phyloP scores from a whole-genome alignment of 1,140 invertebrate genomes.

The Sycophaga agraensis region DNA sequence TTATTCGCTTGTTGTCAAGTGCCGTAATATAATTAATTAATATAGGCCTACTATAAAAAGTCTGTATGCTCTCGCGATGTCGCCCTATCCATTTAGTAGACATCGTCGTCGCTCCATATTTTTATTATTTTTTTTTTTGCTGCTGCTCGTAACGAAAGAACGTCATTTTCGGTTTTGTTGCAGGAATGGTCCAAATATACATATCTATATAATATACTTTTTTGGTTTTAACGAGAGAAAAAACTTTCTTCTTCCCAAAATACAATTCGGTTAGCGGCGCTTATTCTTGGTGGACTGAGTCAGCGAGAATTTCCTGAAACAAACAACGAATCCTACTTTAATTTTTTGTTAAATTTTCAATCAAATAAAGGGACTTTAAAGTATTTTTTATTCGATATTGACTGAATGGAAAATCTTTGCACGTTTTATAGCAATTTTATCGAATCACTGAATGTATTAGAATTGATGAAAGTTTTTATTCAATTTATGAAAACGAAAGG shows the following conservation, averaged over 20 bases:
- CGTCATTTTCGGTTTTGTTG: conserved; percentile 54
- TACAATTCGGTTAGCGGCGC: conserved; percentile 51
- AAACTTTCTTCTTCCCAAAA: conserved; percentile 58
- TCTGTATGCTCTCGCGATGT: conserved; percentile 49
- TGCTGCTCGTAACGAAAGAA: conserved; percentile 56
- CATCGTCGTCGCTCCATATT: conserved; percentile 39
- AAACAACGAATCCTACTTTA: conserved; percentile 12
- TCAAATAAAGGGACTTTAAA: too few relatives aligned
- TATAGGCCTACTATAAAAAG: conserved; percentile 54
- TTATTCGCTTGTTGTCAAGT: conserved; percentile 38
- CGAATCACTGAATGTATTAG: background rate
- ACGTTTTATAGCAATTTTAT: background rate
- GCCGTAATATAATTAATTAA: conserved; percentile 49
- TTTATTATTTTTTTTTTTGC: conserved; percentile 27
- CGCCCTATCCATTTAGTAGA: conserved; percentile 36
- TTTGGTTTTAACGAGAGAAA: conserved; percentile 60
- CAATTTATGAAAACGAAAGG: too few relatives aligned
- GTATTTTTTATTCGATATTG: too few relatives aligned
- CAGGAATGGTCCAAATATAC: conserved; percentile 59
- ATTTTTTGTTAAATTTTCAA: too few relatives aligned
- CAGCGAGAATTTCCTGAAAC: conserved; percentile 54
- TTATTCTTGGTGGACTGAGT: conserved; percentile 56
- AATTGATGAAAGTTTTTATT: background rate
- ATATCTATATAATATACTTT: conserved; percentile 59
- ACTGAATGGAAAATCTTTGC: too few relatives aligned